Evolutionary conservation across 1,140 invertebrate species (phyloP), one percentile per base, ranked within the genome.

Genomic region (Brachionus manjavacas): DNA sequence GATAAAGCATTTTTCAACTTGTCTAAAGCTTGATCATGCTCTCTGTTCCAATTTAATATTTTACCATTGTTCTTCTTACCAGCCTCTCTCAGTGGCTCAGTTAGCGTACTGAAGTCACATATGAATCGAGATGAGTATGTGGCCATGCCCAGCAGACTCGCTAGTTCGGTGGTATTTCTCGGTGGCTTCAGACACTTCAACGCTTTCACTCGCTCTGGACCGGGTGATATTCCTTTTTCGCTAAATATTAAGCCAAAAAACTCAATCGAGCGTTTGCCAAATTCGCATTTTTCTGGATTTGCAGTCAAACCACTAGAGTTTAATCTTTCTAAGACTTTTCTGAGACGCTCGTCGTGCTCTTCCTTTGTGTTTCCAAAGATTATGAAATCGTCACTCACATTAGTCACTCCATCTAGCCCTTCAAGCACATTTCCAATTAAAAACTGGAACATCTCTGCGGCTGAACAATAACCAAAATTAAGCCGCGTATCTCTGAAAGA

Each of bases 81-180:
- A n/a, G 11, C 52, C 8, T 52, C 35, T 31, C 39, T 85, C 3
- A 89, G 23, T 3, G 87, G 88, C 8, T 68, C 84, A 4, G 86
- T 83, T 23, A 88, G 86, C 20, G 76, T 85, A 16, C 87, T 85
- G 87, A 89, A 78, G 86, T 86, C 3, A 85, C 85, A 20, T 4
- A 91, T 85, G 86, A 89, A 91, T 55, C 87, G 78, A 20, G 87
- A 43, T 84, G 89, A 90, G 86, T 88, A 91, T 0, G 87, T 86
- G 1, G 86, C 85, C 64, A 86, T 74, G 16, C 86, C 85, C 0
- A 86, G 55, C 43, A 86, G 81, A 55, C 85, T 84, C 8, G 83
- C 11, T 31, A 86, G 72, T 83, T 86, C 86, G 16, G 35, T 76
- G 4, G 9, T 25, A 20, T 43, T 76, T 25, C 46, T 31, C 0